Conservation (phyloP, 2,113 vertebrate species). For the Protobothrops mucrosquamatus region DNA sequence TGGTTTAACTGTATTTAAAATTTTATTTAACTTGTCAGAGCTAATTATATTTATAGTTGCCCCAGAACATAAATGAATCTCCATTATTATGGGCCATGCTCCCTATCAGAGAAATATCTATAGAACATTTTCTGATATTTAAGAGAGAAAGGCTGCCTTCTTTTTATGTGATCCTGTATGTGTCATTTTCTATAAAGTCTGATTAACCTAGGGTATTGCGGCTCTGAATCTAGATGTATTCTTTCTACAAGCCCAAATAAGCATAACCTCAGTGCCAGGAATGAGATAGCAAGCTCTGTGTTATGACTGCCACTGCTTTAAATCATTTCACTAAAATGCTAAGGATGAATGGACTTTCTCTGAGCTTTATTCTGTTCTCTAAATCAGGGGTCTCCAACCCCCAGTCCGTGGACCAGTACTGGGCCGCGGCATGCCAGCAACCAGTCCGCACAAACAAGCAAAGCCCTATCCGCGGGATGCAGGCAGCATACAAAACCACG, state of each 20-base stretch:
- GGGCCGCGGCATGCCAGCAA: too few relatives aligned
- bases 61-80: background rate
- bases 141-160: background rate
- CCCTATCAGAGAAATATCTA: background rate
- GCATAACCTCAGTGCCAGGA: background rate
- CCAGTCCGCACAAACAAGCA: too few relatives aligned
- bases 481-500: too few relatives aligned
- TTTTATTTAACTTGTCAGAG: background rate
- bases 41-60: background rate
- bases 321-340: background rate
- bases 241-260: background rate
- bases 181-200: background rate
- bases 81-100: background rate
- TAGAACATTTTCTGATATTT: background rate
- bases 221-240: background rate
- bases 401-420: too few relatives aligned
- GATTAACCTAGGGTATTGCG: background rate
- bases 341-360: background rate
- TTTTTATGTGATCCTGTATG: background rate
- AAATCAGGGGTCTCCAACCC: too few relatives aligned
- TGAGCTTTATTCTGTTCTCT: background rate
- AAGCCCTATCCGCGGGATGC: too few relatives aligned
- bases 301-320: too few relatives aligned
- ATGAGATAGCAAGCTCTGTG: background rate
- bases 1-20: background rate